Evolutionary conservation across 2,113 vertebrate species (phyloP).

Genomic region (Cheirogaleus medius): DNA sequence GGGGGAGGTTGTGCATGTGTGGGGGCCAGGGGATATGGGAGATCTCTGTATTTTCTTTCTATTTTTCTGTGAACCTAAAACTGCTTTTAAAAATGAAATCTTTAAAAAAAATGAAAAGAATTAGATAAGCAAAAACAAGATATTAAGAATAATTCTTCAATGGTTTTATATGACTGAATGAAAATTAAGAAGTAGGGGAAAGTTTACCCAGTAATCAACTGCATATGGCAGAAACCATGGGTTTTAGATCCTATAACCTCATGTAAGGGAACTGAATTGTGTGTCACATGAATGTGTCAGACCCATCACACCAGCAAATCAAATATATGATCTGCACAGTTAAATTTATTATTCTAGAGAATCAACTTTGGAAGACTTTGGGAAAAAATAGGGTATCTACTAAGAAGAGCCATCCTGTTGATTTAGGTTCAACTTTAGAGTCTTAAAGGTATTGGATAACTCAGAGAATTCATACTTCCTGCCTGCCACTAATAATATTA

Average conservation of each 20-base stretch:
- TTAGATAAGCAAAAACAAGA: neutral
- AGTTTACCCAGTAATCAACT: neutral
- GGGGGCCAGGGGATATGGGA: fast-evolving
- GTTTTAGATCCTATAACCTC: neutral
- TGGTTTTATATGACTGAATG: neutral
- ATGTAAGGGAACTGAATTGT: neutral
- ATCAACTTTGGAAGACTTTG: neutral
- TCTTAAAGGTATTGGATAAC: neutral
- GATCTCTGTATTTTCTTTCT: neutral
- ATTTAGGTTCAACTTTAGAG: neutral
- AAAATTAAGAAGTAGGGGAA: neutral
- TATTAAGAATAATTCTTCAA: neutral
- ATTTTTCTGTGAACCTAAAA: neutral
- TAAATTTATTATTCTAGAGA: neutral
- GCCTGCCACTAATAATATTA: neutral
- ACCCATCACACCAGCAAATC: neutral
- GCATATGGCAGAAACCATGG: neutral
- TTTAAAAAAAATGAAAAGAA: neutral
- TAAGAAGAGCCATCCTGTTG: neutral
- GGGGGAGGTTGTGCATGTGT: neutral
- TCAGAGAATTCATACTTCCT: neutral
- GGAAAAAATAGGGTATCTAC: neutral
- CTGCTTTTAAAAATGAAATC: neutral
- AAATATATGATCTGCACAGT: neutral
- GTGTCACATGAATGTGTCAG: neutral